These are phyloP conservation scores for Ooceraea biroi DNA, from an alignment of 1,140 invertebrate species.

Conservation along the genomic window DNA sequence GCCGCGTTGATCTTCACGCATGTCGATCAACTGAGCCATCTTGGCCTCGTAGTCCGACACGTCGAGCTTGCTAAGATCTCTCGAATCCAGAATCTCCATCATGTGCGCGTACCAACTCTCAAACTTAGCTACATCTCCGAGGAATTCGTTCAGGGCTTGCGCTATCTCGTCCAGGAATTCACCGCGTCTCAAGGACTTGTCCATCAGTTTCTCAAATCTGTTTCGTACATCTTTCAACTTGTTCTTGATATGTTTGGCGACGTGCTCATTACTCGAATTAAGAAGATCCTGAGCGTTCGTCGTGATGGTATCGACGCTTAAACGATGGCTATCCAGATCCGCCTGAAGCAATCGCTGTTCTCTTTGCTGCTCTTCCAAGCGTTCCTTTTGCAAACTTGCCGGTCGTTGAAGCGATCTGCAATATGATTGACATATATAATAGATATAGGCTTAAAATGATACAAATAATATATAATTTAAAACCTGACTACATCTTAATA, in stretches of 20 bases:
- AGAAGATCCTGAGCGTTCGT: slow-evolving; percentile 92
- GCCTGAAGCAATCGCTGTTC: slow-evolving; percentile 93
- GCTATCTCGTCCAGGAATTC: slow-evolving; percentile 94
- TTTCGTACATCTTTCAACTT: slow-evolving; percentile 94
- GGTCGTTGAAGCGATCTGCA: slow-evolving; percentile 90
- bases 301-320: slow-evolving; percentile 94
- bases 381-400: slow-evolving; percentile 95
- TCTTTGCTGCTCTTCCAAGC: slow-evolving; percentile 95
- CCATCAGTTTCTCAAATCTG: slow-evolving; percentile 94
- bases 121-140: slow-evolving; percentile 89
- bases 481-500: slow-evolving; percentile 50
- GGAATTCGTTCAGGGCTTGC: slow-evolving; percentile 90
- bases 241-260: slow-evolving; percentile 95
- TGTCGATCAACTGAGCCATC: slow-evolving; percentile 87
- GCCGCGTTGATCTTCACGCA: slow-evolving; percentile 87
- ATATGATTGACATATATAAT: not conserved
- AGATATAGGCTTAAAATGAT: slow-evolving; percentile 39
- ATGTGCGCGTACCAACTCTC: slow-evolving; percentile 91
- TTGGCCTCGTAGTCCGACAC: slow-evolving; percentile 90
- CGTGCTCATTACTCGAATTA: slow-evolving; percentile 93
- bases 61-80: slow-evolving; percentile 89
- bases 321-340: slow-evolving; percentile 94
- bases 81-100: slow-evolving; percentile 91
- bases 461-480: not conserved
- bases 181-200: slow-evolving; percentile 92